phyloP scores from a whole-genome alignment of 2,888 invertebrate genomes.

The Sesia apiformis region DNA sequence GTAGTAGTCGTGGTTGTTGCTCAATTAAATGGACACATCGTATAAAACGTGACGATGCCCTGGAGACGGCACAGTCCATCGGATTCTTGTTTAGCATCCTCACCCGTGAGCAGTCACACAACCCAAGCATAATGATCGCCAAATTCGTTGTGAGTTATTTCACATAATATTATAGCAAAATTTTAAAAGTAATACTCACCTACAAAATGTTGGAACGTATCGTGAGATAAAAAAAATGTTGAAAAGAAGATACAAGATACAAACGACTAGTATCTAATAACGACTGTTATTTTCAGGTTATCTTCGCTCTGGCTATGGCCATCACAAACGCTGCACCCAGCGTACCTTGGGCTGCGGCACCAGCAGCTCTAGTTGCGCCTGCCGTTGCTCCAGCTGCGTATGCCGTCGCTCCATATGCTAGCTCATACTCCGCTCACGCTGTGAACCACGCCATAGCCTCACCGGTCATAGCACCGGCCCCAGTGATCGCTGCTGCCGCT shows the following conservation, averaged over 20 bases:
- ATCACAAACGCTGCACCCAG: constrained; percentile 45
- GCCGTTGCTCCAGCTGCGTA: constrained; percentile 76
- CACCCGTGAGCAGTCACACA: constrained; percentile 63
- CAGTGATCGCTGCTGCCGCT: constrained; percentile 27
- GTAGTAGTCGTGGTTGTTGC: constrained; percentile 36
- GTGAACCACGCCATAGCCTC: constrained; percentile 84
- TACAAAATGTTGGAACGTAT: not conserved
- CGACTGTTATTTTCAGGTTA: constrained; percentile 33
- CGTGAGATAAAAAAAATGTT: too few species aligned
- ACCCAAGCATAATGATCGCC: constrained; percentile 67
- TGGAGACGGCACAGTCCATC: constrained; percentile 56
- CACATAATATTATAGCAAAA: not conserved
- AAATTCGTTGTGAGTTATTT: constrained; percentile 60
- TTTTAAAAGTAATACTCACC: not conserved
- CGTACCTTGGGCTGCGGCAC: constrained; percentile 43
- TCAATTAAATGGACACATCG: constrained; percentile 42
- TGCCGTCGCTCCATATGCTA: constrained; percentile 82
- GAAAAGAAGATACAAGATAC: too few species aligned
- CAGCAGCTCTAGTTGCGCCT: constrained; percentile 73
- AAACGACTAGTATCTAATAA: too few species aligned
- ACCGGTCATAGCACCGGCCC: constrained; percentile 65
- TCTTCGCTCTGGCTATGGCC: constrained; percentile 49
- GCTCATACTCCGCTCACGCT: constrained; percentile 83
- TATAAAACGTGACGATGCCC: constrained; percentile 59
- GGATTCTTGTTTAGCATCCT: constrained; percentile 28